A percentile compares a stretch with the other conserved stretches of the same genome.
phyloP scores from a whole-genome alignment of 2,797 vertebrate species.

The Anolis apletophallus region DNA sequence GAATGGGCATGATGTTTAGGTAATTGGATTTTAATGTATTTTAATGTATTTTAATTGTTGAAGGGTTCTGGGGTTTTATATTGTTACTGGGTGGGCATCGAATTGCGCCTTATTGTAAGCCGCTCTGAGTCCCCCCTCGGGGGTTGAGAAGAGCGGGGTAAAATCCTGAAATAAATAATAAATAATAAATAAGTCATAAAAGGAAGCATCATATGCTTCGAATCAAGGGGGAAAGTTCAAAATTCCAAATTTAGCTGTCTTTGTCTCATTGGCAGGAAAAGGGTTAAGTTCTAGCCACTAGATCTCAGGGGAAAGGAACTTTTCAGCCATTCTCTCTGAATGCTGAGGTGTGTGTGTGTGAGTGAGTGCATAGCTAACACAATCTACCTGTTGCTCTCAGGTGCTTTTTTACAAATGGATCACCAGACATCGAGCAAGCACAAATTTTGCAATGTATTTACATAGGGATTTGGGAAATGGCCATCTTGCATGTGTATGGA shows the following conservation, averaged over 20 bases:
- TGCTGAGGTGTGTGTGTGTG: slow-evolving; percentile 58
- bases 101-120: too few species aligned
- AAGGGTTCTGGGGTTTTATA: too few species aligned
- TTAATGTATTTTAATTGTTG: too few species aligned
- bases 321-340: slow-evolving; percentile 57
- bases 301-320: slow-evolving; percentile 55
- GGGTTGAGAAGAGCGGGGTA: too few species aligned
- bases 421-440: not conserved
- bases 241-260: slow-evolving; percentile 4
- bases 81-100: too few species aligned
- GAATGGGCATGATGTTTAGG: too few species aligned
- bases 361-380: slow-evolving; percentile 36
- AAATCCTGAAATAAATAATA: too few species aligned
- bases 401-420: not conserved
- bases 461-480: not conserved
- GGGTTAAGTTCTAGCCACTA: slow-evolving; percentile 60
- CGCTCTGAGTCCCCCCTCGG: too few species aligned
- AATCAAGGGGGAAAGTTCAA: too few species aligned
- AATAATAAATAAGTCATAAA: too few species aligned
- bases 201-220: too few species aligned
- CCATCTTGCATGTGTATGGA: slow-evolving; percentile 3
- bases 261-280: slow-evolving; percentile 61
- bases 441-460: not conserved
- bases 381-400: not conserved
- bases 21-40: too few species aligned